phyloP scores from a whole-genome alignment of 1,140 invertebrate species.

The Lordiphosa clarofinis region DNA sequence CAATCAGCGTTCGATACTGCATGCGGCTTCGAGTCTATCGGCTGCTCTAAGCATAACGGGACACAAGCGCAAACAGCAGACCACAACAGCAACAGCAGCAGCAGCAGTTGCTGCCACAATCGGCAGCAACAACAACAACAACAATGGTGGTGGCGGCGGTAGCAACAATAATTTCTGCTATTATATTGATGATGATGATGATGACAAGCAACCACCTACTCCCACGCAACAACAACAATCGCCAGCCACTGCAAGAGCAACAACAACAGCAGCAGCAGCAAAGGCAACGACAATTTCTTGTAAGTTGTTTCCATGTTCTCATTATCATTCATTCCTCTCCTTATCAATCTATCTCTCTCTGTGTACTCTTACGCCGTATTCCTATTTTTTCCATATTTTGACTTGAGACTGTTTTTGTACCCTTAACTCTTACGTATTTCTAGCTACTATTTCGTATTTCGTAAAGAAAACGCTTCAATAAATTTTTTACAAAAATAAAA shows the following conservation, averaged over 20 bases:
- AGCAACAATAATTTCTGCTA: constrained; percentile 35
- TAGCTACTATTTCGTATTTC: constrained; percentile 32
- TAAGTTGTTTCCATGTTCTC: constrained; percentile 67
- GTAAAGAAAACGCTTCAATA: constrained; percentile 7
- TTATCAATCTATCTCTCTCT: constrained; percentile 18
- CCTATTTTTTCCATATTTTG: constrained; percentile 33
- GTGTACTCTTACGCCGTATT: constrained; percentile 10
- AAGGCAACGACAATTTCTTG: constrained; percentile 76
- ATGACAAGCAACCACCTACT: constrained; percentile 19
- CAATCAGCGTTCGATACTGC: constrained; percentile 66
- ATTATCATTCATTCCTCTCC: constrained; percentile 14
- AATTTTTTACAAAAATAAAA: constrained; percentile 29
- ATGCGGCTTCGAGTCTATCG: constrained; percentile 60
- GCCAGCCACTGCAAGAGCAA: constrained; percentile 26
- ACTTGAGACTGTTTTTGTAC: constrained; percentile 34
- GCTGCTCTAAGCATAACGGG: constrained; percentile 69
- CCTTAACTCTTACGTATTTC: constrained; percentile 30
- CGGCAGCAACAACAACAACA: constrained; percentile 36
- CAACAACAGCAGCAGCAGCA: constrained; percentile 30
- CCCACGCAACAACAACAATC: constrained; percentile 18
- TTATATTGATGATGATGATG: constrained; percentile 58
- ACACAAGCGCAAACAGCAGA: constrained; percentile 57
- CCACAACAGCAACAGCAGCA: constrained; percentile 20
- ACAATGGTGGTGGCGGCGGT: constrained; percentile 23
- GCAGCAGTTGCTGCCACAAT: constrained; percentile 32